Percentiles rank a stretch among this genome's conserved stretches.
phyloP scores from a whole-genome alignment of 2,888 invertebrate genomes.

The Achlya flavicornis region DNA sequence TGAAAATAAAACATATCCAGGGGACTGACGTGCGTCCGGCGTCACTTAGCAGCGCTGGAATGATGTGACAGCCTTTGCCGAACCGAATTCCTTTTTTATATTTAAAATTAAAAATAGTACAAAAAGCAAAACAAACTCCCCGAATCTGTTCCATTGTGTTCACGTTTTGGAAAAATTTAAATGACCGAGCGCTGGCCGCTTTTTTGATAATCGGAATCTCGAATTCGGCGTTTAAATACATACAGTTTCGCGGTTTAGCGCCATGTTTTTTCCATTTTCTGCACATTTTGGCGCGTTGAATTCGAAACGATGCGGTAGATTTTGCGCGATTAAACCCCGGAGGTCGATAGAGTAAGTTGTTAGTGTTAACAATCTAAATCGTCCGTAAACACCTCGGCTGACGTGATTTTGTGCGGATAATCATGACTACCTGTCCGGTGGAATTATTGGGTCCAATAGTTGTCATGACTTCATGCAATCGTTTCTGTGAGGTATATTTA shows the following conservation, averaged over 20 bases:
- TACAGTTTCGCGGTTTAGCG: slow-evolving; percentile 82
- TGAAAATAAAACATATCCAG: slow-evolving; percentile 80
- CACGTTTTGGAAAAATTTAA: slow-evolving; percentile 83
- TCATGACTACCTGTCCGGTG: slow-evolving; percentile 19
- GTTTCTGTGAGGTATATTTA: slow-evolving; percentile 15
- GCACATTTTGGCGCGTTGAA: slow-evolving; percentile 75
- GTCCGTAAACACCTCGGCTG: slow-evolving; percentile 53
- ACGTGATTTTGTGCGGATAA: slow-evolving; percentile 40
- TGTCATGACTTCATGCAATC: slow-evolving; percentile 15
- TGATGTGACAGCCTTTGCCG: slow-evolving; percentile 83
- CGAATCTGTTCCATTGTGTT: slow-evolving; percentile 83
- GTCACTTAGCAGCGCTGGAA: slow-evolving; percentile 83
- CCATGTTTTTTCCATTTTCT: slow-evolving; percentile 83
- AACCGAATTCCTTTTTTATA: slow-evolving; percentile 79
- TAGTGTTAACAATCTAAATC: slow-evolving; percentile 74
- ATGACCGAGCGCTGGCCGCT: slow-evolving; percentile 73
- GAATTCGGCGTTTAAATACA: slow-evolving; percentile 83
- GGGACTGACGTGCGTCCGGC: slow-evolving; percentile 82
- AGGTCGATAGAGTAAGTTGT: slow-evolving; percentile 80
- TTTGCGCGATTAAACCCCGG: slow-evolving; percentile 76
- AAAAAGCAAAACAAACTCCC: slow-evolving; percentile 61
- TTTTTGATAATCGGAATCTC: slow-evolving; percentile 76
- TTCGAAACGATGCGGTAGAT: slow-evolving; percentile 73
- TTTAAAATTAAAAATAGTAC: slow-evolving; percentile 75
- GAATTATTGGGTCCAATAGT: slow-evolving; percentile 16